Evolutionary conservation across 2,888 invertebrate species (phyloP).

Genomic region (Tigriopus californicus): DNA sequence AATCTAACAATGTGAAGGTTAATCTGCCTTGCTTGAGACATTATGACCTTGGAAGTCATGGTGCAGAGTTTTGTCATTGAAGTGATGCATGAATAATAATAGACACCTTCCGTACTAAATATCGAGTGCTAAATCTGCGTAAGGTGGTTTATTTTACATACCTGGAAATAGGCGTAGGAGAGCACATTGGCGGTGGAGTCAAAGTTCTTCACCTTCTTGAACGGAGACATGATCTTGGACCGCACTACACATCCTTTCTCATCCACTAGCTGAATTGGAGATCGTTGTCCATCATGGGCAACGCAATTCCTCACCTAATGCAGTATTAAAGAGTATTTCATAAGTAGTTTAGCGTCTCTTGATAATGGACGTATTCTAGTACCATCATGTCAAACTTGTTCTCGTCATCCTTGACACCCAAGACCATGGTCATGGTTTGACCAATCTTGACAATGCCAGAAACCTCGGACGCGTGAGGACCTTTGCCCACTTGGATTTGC

Average conservation of each 20-base stretch:
- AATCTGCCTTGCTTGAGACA: too few relatives aligned
- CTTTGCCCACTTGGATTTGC: constrained; percentile 90
- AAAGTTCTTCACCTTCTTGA: constrained; percentile 85
- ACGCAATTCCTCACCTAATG: constrained; percentile 62
- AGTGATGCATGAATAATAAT: too few relatives aligned
- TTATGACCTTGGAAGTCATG: too few relatives aligned
- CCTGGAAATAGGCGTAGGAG: constrained; percentile 45
- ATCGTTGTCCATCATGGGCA: constrained; percentile 80
- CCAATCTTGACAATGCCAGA: constrained; percentile 88
- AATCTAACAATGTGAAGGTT: too few relatives aligned
- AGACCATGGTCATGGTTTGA: constrained; percentile 90
- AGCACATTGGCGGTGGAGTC: constrained; percentile 78
- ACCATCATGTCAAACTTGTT: constrained; percentile 86
- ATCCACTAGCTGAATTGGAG: constrained; percentile 78
- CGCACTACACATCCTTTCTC: constrained; percentile 77
- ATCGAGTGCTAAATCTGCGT: background rate
- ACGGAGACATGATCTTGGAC: constrained; percentile 77
- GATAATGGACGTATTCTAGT: background rate
- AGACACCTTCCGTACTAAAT: too few relatives aligned
- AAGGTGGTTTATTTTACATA: constrained; percentile 31
- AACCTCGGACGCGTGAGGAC: constrained; percentile 88
- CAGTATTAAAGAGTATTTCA: too few relatives aligned
- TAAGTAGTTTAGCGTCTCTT: background rate
- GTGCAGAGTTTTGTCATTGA: too few relatives aligned
- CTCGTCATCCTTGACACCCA: constrained; percentile 86